These are phyloP conservation scores for Alexandromys fortis DNA, from an alignment of 2,113 vertebrate genomes.

Conservation along the genomic window DNA sequence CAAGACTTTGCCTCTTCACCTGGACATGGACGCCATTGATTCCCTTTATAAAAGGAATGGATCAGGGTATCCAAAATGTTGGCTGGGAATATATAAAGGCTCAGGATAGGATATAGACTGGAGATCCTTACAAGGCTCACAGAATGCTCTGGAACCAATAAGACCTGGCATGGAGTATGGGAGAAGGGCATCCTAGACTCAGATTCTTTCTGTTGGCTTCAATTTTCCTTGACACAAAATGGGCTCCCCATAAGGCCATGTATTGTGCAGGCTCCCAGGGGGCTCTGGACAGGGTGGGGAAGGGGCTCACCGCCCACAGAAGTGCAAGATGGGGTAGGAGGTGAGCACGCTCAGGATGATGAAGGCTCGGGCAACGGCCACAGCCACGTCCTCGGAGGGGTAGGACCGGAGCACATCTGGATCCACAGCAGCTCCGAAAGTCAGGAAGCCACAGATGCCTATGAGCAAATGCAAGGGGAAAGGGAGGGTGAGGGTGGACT, in stretches of 20 bases:
- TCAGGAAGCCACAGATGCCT: slow-evolving; percentile 97
- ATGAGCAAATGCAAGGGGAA: not conserved
- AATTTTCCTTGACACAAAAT: not conserved
- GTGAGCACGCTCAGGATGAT: slow-evolving; percentile 96
- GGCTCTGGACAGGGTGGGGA: not conserved
- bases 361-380: slow-evolving; percentile 95
- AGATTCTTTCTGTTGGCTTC: not conserved
- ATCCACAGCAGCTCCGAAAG: slow-evolving; percentile 92
- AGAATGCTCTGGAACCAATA: not conserved
- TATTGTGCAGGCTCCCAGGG: not conserved
- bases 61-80: not conserved
- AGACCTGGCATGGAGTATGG: not conserved
- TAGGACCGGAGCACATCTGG: slow-evolving; percentile 97
- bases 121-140: not conserved
- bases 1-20: not conserved
- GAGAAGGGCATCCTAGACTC: not conserved
- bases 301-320: slow-evolving; percentile 93
- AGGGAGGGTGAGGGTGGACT: accelerated
- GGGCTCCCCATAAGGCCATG: not conserved
- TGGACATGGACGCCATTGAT: not conserved
- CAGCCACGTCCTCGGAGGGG: slow-evolving; percentile 93
- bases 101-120: not conserved
- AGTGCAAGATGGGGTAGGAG: slow-evolving; percentile 97
- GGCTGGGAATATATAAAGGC: not conserved
- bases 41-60: not conserved